A percentile compares a stretch with the other conserved stretches of the same genome.
Conservation (phyloP, 1,140 invertebrate species). For the Drosophila watanabei region DNA sequence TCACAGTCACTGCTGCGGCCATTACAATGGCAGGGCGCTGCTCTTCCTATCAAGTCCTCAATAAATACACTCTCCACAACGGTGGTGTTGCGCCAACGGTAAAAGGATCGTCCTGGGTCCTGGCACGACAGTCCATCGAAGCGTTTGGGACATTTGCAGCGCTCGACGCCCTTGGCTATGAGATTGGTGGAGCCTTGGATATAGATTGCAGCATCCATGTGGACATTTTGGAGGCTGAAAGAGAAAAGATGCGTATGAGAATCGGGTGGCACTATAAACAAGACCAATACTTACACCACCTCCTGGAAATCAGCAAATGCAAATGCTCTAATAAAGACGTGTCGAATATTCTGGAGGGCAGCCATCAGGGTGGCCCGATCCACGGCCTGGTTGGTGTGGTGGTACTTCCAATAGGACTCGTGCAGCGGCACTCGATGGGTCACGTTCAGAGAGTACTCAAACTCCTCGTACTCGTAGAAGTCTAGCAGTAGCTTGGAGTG, state of each 20-base stretch:
- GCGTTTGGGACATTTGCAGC: slow-evolving; percentile 93
- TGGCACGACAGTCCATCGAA: slow-evolving; percentile 95
- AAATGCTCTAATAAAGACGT: slow-evolving; percentile 92
- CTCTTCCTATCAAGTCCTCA: slow-evolving; percentile 90
- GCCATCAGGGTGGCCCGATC: slow-evolving; percentile 93
- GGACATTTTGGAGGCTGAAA: slow-evolving; percentile 87
- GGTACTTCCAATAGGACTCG: slow-evolving; percentile 87
- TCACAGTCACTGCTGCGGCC: slow-evolving; percentile 92
- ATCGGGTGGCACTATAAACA: background rate
- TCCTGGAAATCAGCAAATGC: slow-evolving; percentile 89
- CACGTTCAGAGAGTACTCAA: slow-evolving; percentile 73
- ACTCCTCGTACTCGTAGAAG: slow-evolving; percentile 88
- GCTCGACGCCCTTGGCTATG: slow-evolving; percentile 93
- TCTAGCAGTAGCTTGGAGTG: slow-evolving; percentile 92
- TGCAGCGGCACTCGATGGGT: slow-evolving; percentile 86
- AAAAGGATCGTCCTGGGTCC: slow-evolving; percentile 94
- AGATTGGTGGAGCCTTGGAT: slow-evolving; percentile 88
- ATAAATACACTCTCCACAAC: slow-evolving; percentile 81
- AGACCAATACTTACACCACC: slow-evolving; percentile 87
- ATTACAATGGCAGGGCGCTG: slow-evolving; percentile 93
- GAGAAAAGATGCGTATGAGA: background rate
- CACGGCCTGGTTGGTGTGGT: slow-evolving; percentile 86
- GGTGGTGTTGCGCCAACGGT: slow-evolving; percentile 88
- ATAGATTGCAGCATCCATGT: slow-evolving; percentile 92
- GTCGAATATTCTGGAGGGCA: slow-evolving; percentile 93